Evolutionary conservation across 2,113 vertebrate genomes (phyloP).

Genomic region (Cygnus buccinator): DNA sequence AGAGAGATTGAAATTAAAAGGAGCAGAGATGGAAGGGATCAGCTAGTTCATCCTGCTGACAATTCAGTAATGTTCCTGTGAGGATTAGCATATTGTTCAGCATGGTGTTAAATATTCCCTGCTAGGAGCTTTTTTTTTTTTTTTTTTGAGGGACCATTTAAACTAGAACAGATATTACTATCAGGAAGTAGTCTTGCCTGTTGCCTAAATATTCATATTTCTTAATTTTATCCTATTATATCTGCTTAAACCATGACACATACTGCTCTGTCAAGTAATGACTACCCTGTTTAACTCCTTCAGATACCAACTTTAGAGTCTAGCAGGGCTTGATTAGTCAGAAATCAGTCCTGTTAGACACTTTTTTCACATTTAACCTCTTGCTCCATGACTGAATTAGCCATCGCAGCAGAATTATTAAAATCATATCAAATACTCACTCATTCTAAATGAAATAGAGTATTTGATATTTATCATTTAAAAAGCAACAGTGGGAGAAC

Average conservation of each 20-base stretch:
- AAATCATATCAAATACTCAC: neutral
- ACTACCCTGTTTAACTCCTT: conserved; percentile 38
- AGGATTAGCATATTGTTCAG: conserved; percentile 67
- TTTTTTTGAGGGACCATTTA: neutral
- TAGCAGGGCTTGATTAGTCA: neutral
- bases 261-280: neutral
- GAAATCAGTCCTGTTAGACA: neutral
- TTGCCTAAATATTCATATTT: conserved; percentile 38
- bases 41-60: conserved; percentile 55
- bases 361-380: neutral
- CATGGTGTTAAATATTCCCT: conserved; percentile 44
- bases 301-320: neutral
- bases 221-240: conserved; percentile 49
- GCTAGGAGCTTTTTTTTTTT: neutral
- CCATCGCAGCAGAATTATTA: neutral
- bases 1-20: conserved; percentile 1
- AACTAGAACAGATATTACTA: conserved; percentile 28
- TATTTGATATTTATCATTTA: conserved; percentile 15
- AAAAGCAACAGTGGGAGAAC: conserved; percentile 43
- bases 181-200: conserved; percentile 8
- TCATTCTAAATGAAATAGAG: neutral
- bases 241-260: conserved; percentile 15
- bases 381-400: neutral
- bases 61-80: conserved; percentile 34
- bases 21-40: conserved; percentile 36